Conservation (phyloP, 2,113 vertebrate species). For the Bujurquina vittata region DNA sequence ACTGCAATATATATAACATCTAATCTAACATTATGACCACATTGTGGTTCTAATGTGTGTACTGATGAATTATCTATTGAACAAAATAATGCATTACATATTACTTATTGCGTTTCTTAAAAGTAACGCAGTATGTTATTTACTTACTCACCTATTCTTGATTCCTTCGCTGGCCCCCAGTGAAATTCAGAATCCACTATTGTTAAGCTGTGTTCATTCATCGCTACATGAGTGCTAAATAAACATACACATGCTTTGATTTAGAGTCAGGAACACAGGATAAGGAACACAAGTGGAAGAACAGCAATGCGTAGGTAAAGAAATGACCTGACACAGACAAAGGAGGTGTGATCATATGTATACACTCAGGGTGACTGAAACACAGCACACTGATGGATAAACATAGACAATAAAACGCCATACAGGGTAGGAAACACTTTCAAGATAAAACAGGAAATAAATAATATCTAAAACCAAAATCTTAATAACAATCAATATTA, state of each 20-base stretch:
- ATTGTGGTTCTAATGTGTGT: too few relatives aligned
- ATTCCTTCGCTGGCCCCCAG: too few relatives aligned
- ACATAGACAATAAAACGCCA: not conserved
- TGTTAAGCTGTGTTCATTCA: not conserved
- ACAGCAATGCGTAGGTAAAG: too few relatives aligned
- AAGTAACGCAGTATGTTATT: too few relatives aligned
- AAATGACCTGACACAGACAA: not conserved
- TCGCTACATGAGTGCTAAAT: rapidly evolving
- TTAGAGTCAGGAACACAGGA: not conserved
- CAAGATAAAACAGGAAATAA: not conserved
- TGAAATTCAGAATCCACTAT: too few relatives aligned
- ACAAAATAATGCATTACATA: too few relatives aligned
- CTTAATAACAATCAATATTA: not conserved
- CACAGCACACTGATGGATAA: not conserved
- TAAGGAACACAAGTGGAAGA: not conserved
- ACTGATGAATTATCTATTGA: too few relatives aligned
- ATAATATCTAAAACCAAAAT: not conserved
- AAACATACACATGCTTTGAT: not conserved
- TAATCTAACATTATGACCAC: too few relatives aligned
- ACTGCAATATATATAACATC: too few relatives aligned
- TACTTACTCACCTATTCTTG: too few relatives aligned
- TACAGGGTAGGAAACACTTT: not conserved
- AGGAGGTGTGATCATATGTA: not conserved
- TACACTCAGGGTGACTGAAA: not conserved
- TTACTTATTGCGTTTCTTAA: too few relatives aligned